A percentile compares a stretch with the other conserved stretches of the same genome.
phyloP scores from a whole-genome alignment of 2,797 vertebrate genomes.

The Meriones psammophilus region DNA sequence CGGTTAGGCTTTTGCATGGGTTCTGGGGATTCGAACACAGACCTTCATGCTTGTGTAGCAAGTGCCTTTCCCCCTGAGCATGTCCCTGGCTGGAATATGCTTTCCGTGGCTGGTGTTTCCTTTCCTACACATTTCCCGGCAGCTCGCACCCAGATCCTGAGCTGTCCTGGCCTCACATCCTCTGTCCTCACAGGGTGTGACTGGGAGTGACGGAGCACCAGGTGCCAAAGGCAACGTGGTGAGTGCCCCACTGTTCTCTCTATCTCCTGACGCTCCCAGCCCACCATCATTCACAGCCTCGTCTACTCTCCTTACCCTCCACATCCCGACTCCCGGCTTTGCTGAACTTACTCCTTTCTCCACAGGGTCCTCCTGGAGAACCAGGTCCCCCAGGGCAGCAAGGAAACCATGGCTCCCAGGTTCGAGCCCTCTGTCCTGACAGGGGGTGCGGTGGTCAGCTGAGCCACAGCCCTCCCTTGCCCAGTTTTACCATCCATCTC shows the following conservation, averaged over 20 bases:
- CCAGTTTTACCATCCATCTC: background rate
- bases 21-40: background rate
- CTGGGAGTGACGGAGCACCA: conserved; percentile 92
- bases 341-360: background rate
- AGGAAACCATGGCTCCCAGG: conserved; percentile 95
- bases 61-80: background rate
- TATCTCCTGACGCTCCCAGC: background rate
- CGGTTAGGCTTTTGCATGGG: background rate
- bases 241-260: background rate
- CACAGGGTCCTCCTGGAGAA: conserved; percentile 93
- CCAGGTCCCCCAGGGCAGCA: conserved; percentile 94
- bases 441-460: accelerated
- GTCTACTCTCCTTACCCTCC: background rate
- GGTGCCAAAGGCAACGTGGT: conserved; percentile 95
- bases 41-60: background rate
- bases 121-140: background rate
- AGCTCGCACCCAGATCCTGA: background rate
- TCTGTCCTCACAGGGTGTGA: conserved; percentile 89
- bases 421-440: conserved; percentile 75
- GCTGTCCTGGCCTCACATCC: background rate
- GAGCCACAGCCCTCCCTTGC: background rate
- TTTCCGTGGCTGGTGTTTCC: background rate
- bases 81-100: background rate
- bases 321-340: background rate
- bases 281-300: accelerated